phyloP scores from a whole-genome alignment of 2,888 invertebrate genomes.

The Euplexia lucipara region DNA sequence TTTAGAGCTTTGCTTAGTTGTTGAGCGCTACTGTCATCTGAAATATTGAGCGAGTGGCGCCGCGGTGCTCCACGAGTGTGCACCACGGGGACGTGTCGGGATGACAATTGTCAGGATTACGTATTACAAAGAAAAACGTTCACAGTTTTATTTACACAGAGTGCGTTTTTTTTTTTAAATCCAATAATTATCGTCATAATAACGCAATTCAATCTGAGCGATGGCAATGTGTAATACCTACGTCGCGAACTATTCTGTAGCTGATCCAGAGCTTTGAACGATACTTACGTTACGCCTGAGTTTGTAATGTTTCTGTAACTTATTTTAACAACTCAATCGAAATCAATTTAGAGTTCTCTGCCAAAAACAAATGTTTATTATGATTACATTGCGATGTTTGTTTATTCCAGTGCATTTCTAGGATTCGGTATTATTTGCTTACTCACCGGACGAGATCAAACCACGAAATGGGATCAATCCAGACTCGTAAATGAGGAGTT shows the following conservation, averaged over 20 bases:
- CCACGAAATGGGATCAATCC: slow-evolving; percentile 25
- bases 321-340: slow-evolving; percentile 21
- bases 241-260: not conserved
- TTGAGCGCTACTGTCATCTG: slow-evolving; percentile 12
- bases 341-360: slow-evolving; percentile 4
- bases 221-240: too few species aligned
- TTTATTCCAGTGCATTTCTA: slow-evolving; percentile 25
- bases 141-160: too few species aligned
- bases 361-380: slow-evolving; percentile 28
- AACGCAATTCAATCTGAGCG: too few species aligned
- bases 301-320: not conserved
- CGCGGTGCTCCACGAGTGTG: not conserved
- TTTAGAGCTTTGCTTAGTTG: slow-evolving; percentile 2
- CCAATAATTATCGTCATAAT: too few species aligned
- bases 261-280: too few species aligned
- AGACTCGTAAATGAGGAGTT: slow-evolving; percentile 35
- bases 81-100: not conserved
- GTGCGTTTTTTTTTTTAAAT: too few species aligned
- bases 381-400: slow-evolving; percentile 23
- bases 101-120: not conserved
- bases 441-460: slow-evolving; percentile 9
- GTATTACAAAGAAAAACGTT: too few species aligned
- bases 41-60: slow-evolving; percentile 22
- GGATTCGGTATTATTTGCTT: slow-evolving; percentile 15
- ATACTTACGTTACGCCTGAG: not conserved